Percentiles rank a stretch among this genome's conserved stretches.
phyloP scores from a whole-genome alignment of 2,797 vertebrate species.

The Capromys pilorides region DNA sequence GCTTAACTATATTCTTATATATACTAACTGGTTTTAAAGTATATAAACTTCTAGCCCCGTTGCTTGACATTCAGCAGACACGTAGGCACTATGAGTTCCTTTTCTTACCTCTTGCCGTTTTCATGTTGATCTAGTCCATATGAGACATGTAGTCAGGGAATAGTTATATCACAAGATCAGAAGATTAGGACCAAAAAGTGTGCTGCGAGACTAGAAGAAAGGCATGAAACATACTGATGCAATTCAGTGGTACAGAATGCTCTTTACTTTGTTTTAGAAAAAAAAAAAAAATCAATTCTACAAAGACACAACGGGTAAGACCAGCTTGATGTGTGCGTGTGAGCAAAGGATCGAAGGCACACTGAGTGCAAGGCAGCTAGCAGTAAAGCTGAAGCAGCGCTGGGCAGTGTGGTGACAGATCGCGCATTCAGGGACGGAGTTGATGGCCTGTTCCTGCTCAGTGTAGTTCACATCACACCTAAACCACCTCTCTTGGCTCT shows the following conservation, averaged over 20 bases:
- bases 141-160: background rate
- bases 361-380: background rate
- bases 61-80: background rate
- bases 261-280: slow-evolving; percentile 56
- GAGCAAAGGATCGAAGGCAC: background rate
- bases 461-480: background rate
- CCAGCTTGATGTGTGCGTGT: slow-evolving; percentile 33
- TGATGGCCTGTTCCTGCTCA: background rate
- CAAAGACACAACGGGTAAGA: slow-evolving; percentile 44
- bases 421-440: background rate
- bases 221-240: slow-evolving; percentile 24
- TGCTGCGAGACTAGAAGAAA: slow-evolving; percentile 1
- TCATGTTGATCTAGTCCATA: background rate
- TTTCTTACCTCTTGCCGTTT: background rate
- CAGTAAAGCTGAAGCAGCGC: background rate
- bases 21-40: background rate
- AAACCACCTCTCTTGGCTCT: background rate
- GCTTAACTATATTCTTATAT: background rate
- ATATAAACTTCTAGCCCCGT: background rate
- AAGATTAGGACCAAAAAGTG: background rate
- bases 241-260: slow-evolving; percentile 49
- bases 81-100: background rate
- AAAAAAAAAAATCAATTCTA: slow-evolving; percentile 56
- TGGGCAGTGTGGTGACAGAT: background rate
- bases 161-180: slow-evolving; percentile 6